Percentiles rank a stretch among this genome's conserved stretches.
These are phyloP conservation scores for Orchestes rusci DNA, from an alignment of 2,888 invertebrate genomes.

Conservation along the genomic window DNA sequence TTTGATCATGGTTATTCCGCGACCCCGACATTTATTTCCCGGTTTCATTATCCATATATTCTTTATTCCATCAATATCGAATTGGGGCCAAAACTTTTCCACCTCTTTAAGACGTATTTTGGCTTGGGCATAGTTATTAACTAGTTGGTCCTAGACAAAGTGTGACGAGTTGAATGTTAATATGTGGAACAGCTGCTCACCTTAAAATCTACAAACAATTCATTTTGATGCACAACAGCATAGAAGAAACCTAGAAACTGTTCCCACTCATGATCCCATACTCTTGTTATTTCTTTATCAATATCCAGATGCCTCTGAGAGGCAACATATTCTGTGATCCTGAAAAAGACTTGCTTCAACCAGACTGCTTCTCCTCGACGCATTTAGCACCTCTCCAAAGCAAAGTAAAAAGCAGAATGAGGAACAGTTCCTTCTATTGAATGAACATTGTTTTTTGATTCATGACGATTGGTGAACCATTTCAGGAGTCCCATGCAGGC, in stretches of 20 bases:
- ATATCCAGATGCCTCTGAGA: slow-evolving; percentile 69
- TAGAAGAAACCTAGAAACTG: slow-evolving; percentile 68
- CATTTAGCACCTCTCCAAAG: slow-evolving; percentile 49
- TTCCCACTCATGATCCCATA: slow-evolving; percentile 86
- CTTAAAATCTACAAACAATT: slow-evolving; percentile 31
- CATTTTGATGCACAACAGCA: slow-evolving; percentile 58
- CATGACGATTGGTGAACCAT: slow-evolving; percentile 56
- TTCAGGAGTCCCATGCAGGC: slow-evolving; percentile 80
- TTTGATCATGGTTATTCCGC: slow-evolving; percentile 83
- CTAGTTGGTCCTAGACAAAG: slow-evolving; percentile 16
- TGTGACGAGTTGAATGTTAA: background rate
- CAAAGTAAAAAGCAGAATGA: slow-evolving; percentile 70
- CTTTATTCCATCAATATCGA: slow-evolving; percentile 73
- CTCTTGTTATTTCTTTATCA: slow-evolving; percentile 52
- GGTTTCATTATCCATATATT: slow-evolving; percentile 96
- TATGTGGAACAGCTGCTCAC: background rate
- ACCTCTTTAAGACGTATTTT: slow-evolving; percentile 59
- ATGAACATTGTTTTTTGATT: slow-evolving; percentile 40
- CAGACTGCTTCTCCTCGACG: background rate
- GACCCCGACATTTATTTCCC: slow-evolving; percentile 85
- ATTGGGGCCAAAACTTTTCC: slow-evolving; percentile 70
- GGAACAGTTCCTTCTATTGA: slow-evolving; percentile 62
- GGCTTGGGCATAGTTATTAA: slow-evolving; percentile 42
- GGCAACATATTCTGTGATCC: slow-evolving; percentile 67
- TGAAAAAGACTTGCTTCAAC: background rate